Conservation (phyloP, 1,140 invertebrate species). For the Hycleus phaleratus region DNA sequence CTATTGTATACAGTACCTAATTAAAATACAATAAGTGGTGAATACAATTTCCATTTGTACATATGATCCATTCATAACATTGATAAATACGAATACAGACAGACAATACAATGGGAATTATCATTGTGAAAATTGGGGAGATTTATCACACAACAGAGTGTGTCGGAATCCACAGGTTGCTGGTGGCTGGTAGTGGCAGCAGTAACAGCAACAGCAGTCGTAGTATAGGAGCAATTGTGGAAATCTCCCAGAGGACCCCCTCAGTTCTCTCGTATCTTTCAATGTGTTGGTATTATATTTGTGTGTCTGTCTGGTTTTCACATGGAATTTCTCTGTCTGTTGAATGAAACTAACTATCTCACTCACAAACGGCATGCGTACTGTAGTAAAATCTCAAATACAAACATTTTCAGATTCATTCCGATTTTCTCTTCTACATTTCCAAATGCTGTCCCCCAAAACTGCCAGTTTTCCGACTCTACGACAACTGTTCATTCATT, state of each 20-base stretch:
- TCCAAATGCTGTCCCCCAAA: no score
- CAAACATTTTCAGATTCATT: conserved; percentile 17
- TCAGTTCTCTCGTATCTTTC: neutral
- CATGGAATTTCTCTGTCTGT: conserved; percentile 21
- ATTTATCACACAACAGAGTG: conserved; percentile 23
- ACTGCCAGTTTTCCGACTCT: conserved; percentile 16
- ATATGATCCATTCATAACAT: no score
- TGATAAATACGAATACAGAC: conserved; percentile 24
- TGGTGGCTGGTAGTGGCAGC: neutral
- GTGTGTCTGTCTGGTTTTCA: no score
- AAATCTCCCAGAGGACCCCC: conserved; percentile 21
- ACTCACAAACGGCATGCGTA: conserved; percentile 30
- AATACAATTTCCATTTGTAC: no score
- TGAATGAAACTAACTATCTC: conserved; percentile 24
- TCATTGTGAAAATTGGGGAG: conserved; percentile 17
- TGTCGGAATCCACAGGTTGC: conserved; percentile 35
- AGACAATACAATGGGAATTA: neutral
- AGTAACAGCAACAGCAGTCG: conserved; percentile 21
- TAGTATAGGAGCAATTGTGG: conserved; percentile 4
- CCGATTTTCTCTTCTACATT: conserved; percentile 23
- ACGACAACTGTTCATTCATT: no score
- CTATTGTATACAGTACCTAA: no score
- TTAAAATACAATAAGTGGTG: no score
- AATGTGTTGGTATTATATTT: no score
- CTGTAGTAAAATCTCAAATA: no score